Evolutionary conservation across 2,888 invertebrate species (phyloP).

Genomic region (Drosophila pseudotakahashii): DNA sequence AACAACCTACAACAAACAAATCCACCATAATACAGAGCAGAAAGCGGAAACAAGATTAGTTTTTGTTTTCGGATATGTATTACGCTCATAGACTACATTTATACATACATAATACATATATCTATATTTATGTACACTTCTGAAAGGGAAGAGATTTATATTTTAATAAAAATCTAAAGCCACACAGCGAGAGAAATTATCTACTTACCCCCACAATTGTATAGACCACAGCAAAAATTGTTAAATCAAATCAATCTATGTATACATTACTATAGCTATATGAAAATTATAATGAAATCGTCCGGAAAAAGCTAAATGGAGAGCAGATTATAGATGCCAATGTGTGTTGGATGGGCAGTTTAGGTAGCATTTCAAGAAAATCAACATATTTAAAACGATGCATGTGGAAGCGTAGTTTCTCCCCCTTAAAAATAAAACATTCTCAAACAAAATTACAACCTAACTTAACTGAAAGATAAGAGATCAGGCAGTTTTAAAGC

Average conservation of each 20-base stretch:
- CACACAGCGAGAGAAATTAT: slow-evolving; percentile 29
- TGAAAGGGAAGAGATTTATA: slow-evolving; percentile 55
- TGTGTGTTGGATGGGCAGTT: slow-evolving; percentile 20
- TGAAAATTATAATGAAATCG: slow-evolving; percentile 29
- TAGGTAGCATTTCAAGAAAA: slow-evolving; percentile 37
- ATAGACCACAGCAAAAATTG: slow-evolving; percentile 39
- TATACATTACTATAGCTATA: slow-evolving; percentile 41
- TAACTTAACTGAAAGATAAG: slow-evolving; percentile 29
- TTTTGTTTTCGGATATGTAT: slow-evolving; percentile 38
- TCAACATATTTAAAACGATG: slow-evolving; percentile 3
- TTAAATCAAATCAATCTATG: slow-evolving; percentile 42
- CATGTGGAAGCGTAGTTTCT: slow-evolving; percentile 36
- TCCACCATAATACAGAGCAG: slow-evolving; percentile 70
- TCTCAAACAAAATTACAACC: slow-evolving; percentile 41
- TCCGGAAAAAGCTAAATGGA: slow-evolving; percentile 25
- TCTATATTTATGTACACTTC: slow-evolving; percentile 66
- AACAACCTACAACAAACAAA: slow-evolving; percentile 63
- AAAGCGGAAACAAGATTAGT: slow-evolving; percentile 51
- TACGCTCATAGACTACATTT: slow-evolving; percentile 52
- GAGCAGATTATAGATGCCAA: slow-evolving; percentile 4
- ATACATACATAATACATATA: slow-evolving; percentile 46
- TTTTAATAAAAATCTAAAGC: slow-evolving; percentile 42
- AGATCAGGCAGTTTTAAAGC: slow-evolving; percentile 35
- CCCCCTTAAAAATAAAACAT: slow-evolving; percentile 26
- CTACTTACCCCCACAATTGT: slow-evolving; percentile 31